Evolutionary conservation across 2,888 invertebrate genomes (phyloP).

Genomic region (Ectropis crepuscularia): DNA sequence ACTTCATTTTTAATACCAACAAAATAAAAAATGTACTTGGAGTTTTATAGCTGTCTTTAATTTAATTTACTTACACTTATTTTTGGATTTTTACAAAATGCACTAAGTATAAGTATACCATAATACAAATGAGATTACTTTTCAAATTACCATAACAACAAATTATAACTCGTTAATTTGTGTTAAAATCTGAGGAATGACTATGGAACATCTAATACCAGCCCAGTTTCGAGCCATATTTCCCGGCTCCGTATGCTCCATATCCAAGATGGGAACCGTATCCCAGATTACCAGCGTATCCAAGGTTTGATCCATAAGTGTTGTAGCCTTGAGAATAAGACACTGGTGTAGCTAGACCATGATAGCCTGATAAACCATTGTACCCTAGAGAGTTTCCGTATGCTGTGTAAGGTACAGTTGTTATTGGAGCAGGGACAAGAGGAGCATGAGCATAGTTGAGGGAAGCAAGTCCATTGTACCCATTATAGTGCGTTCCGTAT

Average conservation of each 20-base stretch:
- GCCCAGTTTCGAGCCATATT: constrained; percentile 20
- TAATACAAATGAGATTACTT: too few relatives aligned
- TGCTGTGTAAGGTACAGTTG: constrained; percentile 12
- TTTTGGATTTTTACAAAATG: too few relatives aligned
- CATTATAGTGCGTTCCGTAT: constrained; percentile 12
- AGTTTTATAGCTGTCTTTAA: too few relatives aligned
- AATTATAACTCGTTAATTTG: too few relatives aligned
- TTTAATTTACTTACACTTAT: too few relatives aligned
- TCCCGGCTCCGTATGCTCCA: constrained; percentile 27
- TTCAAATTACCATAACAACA: too few relatives aligned
- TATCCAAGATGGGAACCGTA: constrained; percentile 33
- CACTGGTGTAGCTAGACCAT: constrained; percentile 14
- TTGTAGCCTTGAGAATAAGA: constrained; percentile 22
- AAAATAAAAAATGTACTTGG: too few relatives aligned
- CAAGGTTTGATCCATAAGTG: constrained; percentile 22
- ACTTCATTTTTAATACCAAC: too few relatives aligned
- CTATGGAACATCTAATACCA: constrained; percentile 7
- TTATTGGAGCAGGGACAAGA: not conserved
- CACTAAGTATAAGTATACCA: too few relatives aligned
- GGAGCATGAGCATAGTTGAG: constrained; percentile 6
- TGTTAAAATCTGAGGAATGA: too few relatives aligned
- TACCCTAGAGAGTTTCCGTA: constrained; percentile 25
- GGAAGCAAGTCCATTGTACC: constrained; percentile 17
- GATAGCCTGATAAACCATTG: constrained; percentile 15
- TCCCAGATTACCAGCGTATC: constrained; percentile 24